phyloP scores from a whole-genome alignment of 2,113 vertebrate species.

The Forbesichthys agassizii region DNA sequence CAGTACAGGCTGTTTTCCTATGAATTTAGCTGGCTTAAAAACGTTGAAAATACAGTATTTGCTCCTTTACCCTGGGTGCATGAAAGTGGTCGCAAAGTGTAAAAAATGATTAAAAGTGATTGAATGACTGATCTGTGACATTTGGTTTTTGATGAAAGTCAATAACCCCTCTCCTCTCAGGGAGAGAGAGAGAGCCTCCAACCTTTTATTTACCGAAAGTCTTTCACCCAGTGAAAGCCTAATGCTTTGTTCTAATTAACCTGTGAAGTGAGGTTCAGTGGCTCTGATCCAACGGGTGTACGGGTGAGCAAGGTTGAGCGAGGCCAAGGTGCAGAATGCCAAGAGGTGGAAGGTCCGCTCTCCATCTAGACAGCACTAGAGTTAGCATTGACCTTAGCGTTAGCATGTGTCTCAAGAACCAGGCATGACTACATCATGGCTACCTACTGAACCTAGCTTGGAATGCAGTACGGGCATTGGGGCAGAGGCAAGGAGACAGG shows the following conservation, averaged over 20 bases:
- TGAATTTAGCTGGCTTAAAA: too few species aligned
- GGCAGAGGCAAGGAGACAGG: too few species aligned
- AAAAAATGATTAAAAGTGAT: background rate
- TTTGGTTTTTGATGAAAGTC: conserved; percentile 57
- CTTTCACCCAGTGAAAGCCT: conserved; percentile 58
- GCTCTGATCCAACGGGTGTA: conserved; percentile 35
- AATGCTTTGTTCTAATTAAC: conserved; percentile 80
- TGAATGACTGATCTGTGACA: conserved; percentile 73
- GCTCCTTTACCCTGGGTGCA: too few species aligned
- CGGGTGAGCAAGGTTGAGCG: too few species aligned
- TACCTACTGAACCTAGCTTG: too few species aligned
- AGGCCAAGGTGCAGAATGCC: conserved; percentile 68
- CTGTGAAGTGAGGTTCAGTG: conserved; percentile 74
- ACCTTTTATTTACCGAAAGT: conserved; percentile 70
- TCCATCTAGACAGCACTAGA: background rate
- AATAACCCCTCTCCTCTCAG: conserved; percentile 39
- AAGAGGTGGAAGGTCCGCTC: conserved; percentile 73
- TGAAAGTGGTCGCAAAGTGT: too few species aligned
- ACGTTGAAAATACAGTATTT: too few species aligned
- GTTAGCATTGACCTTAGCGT: too few species aligned
- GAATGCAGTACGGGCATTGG: too few species aligned
- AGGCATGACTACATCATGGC: too few species aligned
- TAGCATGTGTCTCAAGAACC: too few species aligned
- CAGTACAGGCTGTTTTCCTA: too few species aligned
- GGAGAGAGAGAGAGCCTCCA: conserved; percentile 35